A percentile compares a stretch with the other conserved stretches of the same genome.
phyloP scores from a whole-genome alignment of 2,797 vertebrate species.

The Prionace glauca region DNA sequence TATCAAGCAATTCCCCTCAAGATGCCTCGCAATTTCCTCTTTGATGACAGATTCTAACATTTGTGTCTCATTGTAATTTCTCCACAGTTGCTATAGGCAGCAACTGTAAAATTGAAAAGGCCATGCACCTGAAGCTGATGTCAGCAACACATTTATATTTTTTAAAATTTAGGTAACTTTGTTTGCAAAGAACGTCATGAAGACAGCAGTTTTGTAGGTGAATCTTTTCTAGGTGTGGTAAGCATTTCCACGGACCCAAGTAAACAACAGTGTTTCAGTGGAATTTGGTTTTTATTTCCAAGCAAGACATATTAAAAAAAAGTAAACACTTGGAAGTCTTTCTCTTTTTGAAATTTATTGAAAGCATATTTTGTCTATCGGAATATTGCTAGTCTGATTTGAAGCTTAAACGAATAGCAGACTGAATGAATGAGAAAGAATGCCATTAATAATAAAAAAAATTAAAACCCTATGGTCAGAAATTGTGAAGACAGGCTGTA shows the following conservation, averaged over 20 bases:
- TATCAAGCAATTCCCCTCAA: no score
- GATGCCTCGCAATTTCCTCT: no score
- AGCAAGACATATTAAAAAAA: not conserved
- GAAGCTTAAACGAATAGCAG: not conserved
- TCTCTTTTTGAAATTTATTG: not conserved
- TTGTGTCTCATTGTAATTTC: not conserved
- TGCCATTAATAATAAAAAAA: constrained; percentile 26
- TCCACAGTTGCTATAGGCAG: not conserved
- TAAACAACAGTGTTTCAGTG: not conserved
- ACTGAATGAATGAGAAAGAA: not conserved
- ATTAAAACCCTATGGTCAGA: not conserved
- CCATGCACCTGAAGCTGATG: not conserved
- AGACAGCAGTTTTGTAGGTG: not conserved
- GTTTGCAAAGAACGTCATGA: not conserved
- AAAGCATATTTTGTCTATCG: not conserved
- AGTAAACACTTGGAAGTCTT: not conserved
- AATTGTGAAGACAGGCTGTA: constrained; percentile 16
- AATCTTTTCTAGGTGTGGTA: not conserved
- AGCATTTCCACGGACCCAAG: not conserved
- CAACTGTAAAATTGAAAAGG: not conserved
- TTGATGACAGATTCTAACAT: no score
- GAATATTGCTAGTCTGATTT: not conserved
- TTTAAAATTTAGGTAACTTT: not conserved
- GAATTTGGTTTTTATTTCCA: not conserved
- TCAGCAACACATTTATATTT: not conserved